Evolutionary conservation across 2,888 invertebrate genomes (phyloP).

Genomic region (Lissocephala sabroskyi): DNA sequence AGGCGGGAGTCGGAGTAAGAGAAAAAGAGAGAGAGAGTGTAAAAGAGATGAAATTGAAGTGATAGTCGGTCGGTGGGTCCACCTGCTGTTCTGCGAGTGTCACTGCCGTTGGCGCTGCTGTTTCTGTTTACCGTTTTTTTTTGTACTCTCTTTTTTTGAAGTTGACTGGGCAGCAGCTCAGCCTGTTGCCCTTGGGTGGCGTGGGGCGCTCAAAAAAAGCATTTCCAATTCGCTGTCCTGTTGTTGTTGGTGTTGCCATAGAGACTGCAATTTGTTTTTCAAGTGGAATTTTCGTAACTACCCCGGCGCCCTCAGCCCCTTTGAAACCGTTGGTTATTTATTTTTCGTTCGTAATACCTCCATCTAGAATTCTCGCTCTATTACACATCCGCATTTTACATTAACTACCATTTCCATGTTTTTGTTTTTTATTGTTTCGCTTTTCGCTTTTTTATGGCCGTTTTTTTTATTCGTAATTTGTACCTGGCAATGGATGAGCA

Average conservation of each 20-base stretch:
- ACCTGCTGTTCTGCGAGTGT: constrained; percentile 19
- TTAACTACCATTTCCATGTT: background rate
- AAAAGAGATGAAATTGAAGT: background rate
- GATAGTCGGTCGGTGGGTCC: constrained; percentile 5
- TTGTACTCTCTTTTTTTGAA: constrained; percentile 12
- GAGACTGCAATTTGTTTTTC: constrained; percentile 18
- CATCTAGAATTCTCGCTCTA: constrained; percentile 1
- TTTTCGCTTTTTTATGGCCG: background rate
- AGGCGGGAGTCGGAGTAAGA: no score
- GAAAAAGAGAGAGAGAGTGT: constrained; percentile 5
- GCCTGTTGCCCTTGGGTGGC: constrained; percentile 41
- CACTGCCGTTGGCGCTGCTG: no score
- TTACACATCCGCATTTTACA: background rate
- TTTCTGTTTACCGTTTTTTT: constrained; percentile 16
- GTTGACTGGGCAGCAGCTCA: constrained; percentile 39
- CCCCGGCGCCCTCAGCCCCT: background rate
- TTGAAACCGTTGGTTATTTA: no score
- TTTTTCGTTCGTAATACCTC: no score
- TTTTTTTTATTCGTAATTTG: background rate
- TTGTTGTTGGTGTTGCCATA: constrained; percentile 37
- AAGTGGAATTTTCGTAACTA: constrained; percentile 12
- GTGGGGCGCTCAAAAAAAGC: no score
- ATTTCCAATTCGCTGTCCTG: no score
- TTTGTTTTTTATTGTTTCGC: background rate
- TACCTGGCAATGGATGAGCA: background rate